Conservation (phyloP, 2,113 vertebrate genomes). For the Nibea albiflora region DNA sequence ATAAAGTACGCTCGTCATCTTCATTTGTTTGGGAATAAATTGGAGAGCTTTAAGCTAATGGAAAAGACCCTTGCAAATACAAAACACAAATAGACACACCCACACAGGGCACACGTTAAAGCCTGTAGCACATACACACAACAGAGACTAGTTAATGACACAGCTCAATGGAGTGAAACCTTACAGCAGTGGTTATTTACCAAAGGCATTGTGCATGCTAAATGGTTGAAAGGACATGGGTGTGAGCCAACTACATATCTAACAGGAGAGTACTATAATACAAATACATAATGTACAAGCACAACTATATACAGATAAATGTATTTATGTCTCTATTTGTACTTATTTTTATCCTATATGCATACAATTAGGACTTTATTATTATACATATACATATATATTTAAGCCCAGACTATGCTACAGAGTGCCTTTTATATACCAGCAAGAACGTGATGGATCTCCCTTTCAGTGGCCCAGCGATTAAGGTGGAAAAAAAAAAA, state of each 20-base stretch:
- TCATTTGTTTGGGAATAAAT: slow-evolving; percentile 59
- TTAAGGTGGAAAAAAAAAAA: slow-evolving; percentile 2
- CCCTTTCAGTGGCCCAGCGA: not conserved
- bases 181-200: slow-evolving; percentile 67
- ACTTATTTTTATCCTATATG: not conserved
- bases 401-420: not conserved
- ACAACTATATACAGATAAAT: slow-evolving; percentile 16
- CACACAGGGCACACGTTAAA: slow-evolving; percentile 38
- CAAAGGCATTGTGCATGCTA: slow-evolving; percentile 56
- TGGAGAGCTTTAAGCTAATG: slow-evolving; percentile 61
- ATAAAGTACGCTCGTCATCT: slow-evolving; percentile 31
- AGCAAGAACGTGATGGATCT: not conserved
- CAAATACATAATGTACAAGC: slow-evolving; percentile 14
- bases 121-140: slow-evolving; percentile 20
- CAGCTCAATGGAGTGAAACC: slow-evolving; percentile 71
- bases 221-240: slow-evolving; percentile 57
- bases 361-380: not conserved
- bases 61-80: slow-evolving; percentile 57
- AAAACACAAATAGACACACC: slow-evolving; percentile 61
- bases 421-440: not conserved
- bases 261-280: slow-evolving; percentile 33
- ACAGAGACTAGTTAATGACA: slow-evolving; percentile 69
- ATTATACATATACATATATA: not conserved
- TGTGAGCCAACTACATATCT: slow-evolving; percentile 42
- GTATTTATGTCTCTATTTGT: not conserved